Conservation (phyloP, 1,140 invertebrate species). For the Drosophila kohkoa region DNA sequence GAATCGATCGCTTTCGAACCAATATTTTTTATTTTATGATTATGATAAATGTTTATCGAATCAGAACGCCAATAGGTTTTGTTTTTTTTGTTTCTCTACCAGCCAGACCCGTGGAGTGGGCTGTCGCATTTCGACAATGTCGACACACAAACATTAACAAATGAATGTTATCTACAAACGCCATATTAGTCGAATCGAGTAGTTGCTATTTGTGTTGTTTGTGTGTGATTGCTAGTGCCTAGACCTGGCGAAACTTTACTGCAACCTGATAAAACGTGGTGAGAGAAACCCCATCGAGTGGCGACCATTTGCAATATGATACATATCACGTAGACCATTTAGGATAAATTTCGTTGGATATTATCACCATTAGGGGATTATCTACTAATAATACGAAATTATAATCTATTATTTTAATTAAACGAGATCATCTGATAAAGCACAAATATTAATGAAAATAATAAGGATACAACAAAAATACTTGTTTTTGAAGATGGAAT, state of each 20-base stretch:
- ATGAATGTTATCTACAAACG: conserved; percentile 77
- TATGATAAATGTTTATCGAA: conserved; percentile 85
- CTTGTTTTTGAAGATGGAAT: too few species aligned
- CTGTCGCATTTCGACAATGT: conserved; percentile 75
- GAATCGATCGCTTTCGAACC: conserved; percentile 64
- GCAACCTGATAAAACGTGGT: conserved; percentile 30
- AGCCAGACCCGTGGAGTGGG: conserved; percentile 50
- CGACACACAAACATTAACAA: conserved; percentile 56
- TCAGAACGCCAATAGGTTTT: conserved; percentile 73
- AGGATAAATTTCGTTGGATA: neutral
- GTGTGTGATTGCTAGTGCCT: conserved; percentile 1
- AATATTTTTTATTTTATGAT: conserved; percentile 76
- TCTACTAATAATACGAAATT: neutral
- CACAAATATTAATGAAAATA: too few species aligned
- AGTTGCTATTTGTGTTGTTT: conserved; percentile 37
- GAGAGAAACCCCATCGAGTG: neutral
- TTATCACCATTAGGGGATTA: neutral
- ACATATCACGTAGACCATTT: conserved; percentile 5
- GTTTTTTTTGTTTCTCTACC: conserved; percentile 38
- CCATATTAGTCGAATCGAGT: conserved; percentile 66
- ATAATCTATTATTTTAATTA: neutral
- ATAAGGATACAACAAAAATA: too few species aligned
- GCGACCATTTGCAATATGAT: conserved; percentile 10
- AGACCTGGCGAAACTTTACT: conserved; percentile 7
- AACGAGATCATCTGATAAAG: too few species aligned